Conservation (phyloP, 2,888 invertebrate genomes). For the Amiota mariae region DNA sequence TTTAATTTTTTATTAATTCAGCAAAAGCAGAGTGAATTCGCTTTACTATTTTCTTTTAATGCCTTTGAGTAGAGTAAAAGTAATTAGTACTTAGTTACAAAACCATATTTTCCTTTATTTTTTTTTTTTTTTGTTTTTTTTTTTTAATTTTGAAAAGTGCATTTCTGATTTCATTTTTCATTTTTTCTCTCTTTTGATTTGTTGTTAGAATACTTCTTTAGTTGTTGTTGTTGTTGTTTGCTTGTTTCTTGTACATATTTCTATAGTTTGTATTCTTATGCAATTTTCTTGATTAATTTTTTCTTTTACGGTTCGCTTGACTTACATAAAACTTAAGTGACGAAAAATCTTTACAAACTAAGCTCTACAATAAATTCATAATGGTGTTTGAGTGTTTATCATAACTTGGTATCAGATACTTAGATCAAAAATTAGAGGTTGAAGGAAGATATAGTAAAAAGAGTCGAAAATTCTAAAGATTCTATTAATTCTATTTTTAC, state of each 20-base stretch:
- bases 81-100: conserved; percentile 29
- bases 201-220: not conserved
- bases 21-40: no score
- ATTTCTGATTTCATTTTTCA: conserved; percentile 22
- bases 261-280: not conserved
- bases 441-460: no score
- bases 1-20: no score
- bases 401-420: no score
- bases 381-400: no score
- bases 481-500: no score
- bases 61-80: not conserved
- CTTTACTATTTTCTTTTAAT: no score
- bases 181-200: not conserved
- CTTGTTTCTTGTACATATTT: not conserved
- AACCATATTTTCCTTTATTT: conserved; percentile 9
- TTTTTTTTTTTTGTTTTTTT: no score
- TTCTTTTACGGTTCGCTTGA: not conserved
- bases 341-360: no score
- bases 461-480: no score
- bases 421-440: no score
- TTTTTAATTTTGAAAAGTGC: conserved; percentile 39
- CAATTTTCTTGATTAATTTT: conserved; percentile 26
- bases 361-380: no score
- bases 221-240: not conserved
- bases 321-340: not conserved